Evolutionary conservation across 2,113 vertebrate species (phyloP).

Genomic region (Hemibagrus wyckioides): DNA sequence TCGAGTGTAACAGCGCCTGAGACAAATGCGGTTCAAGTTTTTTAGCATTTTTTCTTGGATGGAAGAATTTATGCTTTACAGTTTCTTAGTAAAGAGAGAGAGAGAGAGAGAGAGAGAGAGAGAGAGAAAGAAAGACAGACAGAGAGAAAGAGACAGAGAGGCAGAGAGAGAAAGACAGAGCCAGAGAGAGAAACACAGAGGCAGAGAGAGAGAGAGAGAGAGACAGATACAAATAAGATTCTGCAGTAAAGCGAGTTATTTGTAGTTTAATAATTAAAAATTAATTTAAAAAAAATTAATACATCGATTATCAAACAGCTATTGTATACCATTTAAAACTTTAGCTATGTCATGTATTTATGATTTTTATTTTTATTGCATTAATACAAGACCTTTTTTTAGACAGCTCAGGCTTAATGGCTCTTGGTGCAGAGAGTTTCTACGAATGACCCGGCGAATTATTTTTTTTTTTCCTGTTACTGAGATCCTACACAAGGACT

Average conservation of each 20-base stretch:
- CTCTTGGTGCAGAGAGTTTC: background rate
- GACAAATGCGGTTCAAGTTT: background rate
- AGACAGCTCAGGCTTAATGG: background rate
- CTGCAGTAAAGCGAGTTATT: too few relatives aligned
- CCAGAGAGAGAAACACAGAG: background rate
- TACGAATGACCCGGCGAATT: background rate
- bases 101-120: too few relatives aligned
- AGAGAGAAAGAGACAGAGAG: background rate
- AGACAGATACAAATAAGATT: too few relatives aligned
- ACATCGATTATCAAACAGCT: background rate
- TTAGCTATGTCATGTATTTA: background rate
- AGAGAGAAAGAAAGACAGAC: too few relatives aligned
- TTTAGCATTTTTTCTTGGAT: background rate
- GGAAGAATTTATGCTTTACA: background rate
- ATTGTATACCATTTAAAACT: background rate
- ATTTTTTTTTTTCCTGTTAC: background rate
- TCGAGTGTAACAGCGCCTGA: background rate
- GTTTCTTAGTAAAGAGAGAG: background rate
- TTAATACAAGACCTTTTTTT: background rate
- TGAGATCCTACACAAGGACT: background rate
- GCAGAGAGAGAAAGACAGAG: too few relatives aligned
- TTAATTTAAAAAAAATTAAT: background rate
- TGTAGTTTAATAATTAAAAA: too few relatives aligned
- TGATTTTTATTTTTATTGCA: background rate
- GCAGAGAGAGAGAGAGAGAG: background rate